Evolutionary conservation across 2,888 invertebrate species (phyloP).

Genomic region (Ophion obscuratus): DNA sequence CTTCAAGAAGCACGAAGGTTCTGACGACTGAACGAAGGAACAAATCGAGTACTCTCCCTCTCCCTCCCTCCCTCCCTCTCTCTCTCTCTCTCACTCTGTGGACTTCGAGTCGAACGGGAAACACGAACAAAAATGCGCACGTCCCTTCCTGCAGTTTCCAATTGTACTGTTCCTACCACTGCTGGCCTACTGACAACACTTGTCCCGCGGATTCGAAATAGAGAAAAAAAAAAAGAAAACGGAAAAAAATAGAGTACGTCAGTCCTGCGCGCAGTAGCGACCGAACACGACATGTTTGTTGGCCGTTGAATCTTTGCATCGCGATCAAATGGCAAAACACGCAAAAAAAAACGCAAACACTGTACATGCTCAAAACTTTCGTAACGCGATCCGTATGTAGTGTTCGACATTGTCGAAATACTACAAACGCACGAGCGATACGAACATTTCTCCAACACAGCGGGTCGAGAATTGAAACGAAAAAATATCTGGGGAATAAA

Average conservation of each 20-base stretch:
- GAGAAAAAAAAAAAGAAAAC: background rate
- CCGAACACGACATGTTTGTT: conserved; percentile 35
- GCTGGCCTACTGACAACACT: conserved; percentile 12
- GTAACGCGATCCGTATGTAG: background rate
- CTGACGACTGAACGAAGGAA: conserved; percentile 5
- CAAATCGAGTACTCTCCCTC: conserved; percentile 15
- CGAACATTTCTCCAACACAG: background rate
- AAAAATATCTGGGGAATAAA: background rate
- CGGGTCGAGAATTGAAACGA: background rate
- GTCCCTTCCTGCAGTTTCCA: conserved; percentile 3
- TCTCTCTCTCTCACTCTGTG: background rate
- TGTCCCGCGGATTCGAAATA: background rate
- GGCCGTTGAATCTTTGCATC: conserved; percentile 34
- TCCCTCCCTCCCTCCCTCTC: background rate
- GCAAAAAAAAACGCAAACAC: background rate
- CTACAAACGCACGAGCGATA: background rate
- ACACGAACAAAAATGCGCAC: conserved; percentile 22
- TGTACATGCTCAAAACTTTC: background rate
- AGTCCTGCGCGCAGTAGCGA: conserved; percentile 58
- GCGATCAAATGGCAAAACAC: background rate
- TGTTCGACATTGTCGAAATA: background rate
- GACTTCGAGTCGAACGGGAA: conserved; percentile 38
- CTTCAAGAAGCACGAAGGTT: background rate
- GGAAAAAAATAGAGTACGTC: conserved; percentile 57
- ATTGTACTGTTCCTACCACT: conserved; percentile 54